These are phyloP conservation scores for Leptodirus hochenwartii DNA, from an alignment of 2,888 invertebrate genomes.

Conservation along the genomic window DNA sequence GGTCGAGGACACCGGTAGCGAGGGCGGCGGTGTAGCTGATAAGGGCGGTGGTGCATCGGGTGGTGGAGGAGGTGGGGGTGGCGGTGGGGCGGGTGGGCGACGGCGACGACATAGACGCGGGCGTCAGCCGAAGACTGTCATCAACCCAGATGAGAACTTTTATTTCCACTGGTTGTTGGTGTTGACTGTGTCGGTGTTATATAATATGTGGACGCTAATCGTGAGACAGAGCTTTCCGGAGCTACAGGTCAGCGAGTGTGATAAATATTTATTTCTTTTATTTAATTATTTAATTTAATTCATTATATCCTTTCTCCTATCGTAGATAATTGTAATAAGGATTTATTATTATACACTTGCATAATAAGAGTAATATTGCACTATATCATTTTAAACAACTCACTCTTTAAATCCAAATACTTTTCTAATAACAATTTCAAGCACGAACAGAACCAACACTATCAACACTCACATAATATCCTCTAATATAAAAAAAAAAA, in stretches of 20 bases:
- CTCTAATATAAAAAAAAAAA: no score
- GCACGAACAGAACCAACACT: no score
- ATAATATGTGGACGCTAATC: constrained; percentile 91
- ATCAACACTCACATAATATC: no score
- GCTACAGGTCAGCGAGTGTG: constrained; percentile 48
- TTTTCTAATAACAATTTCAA: no score
- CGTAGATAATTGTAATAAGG: no score
- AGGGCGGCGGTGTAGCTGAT: constrained; percentile 26
- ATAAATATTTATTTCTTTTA: background rate
- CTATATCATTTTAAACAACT: no score
- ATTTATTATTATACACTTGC: no score
- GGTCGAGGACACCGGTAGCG: constrained; percentile 45
- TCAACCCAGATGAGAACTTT: constrained; percentile 90
- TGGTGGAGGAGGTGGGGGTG: no score
- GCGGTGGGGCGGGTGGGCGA: constrained; percentile 22
- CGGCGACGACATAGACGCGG: constrained; percentile 47
- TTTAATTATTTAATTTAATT: no score
- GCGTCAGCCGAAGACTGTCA: constrained; percentile 60
- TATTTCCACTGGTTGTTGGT: constrained; percentile 92
- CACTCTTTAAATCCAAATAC: no score
- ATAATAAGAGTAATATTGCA: no score
- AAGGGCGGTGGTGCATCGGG: constrained; percentile 42
- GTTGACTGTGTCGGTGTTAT: constrained; percentile 75
- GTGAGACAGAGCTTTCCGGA: constrained; percentile 90
- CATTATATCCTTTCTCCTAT: no score